Conservation (phyloP, 2,888 invertebrate genomes). For the Lissonota sp. region DNA sequence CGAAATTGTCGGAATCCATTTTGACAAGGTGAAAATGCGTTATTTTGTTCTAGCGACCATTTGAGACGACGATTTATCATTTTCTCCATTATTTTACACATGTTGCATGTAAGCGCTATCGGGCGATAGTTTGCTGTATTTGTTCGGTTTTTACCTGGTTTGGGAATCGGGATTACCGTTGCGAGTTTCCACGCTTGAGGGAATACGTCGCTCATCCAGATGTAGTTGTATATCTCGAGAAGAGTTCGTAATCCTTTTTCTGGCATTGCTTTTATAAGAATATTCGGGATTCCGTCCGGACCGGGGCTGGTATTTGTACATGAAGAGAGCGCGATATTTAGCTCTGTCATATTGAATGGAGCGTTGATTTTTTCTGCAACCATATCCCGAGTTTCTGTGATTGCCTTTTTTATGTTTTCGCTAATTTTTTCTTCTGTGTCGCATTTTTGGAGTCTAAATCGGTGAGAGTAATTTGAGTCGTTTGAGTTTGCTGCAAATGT, state of each 20-base stretch:
- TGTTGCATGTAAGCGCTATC: constrained; percentile 42
- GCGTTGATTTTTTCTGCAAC: background rate
- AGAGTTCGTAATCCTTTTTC: background rate
- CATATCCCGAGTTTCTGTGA: too few relatives aligned
- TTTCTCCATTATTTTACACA: constrained; percentile 49
- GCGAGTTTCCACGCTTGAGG: constrained; percentile 44
- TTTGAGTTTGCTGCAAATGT: background rate
- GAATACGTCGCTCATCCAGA: constrained; percentile 26
- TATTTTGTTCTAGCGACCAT: constrained; percentile 24
- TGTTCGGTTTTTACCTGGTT: constrained; percentile 44
- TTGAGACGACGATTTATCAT: constrained; percentile 37
- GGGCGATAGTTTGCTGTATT: constrained; percentile 33
- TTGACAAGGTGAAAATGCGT: constrained; percentile 17
- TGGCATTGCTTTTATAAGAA: constrained; percentile 47
- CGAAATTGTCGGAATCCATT: constrained; percentile 36
- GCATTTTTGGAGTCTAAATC: too few relatives aligned
- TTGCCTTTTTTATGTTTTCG: too few relatives aligned
- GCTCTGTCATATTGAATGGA: background rate
- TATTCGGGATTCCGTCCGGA: constrained; percentile 60
- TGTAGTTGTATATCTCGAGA: constrained; percentile 48
- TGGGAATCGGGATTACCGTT: constrained; percentile 46
- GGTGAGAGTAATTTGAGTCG: background rate
- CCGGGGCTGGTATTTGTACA: constrained; percentile 58
- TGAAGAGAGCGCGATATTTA: background rate
- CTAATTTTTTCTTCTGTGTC: too few relatives aligned